A percentile compares a stretch with the other conserved stretches of the same genome.
phyloP scores from a whole-genome alignment of 2,113 vertebrate genomes.

The Pao palembangensis region DNA sequence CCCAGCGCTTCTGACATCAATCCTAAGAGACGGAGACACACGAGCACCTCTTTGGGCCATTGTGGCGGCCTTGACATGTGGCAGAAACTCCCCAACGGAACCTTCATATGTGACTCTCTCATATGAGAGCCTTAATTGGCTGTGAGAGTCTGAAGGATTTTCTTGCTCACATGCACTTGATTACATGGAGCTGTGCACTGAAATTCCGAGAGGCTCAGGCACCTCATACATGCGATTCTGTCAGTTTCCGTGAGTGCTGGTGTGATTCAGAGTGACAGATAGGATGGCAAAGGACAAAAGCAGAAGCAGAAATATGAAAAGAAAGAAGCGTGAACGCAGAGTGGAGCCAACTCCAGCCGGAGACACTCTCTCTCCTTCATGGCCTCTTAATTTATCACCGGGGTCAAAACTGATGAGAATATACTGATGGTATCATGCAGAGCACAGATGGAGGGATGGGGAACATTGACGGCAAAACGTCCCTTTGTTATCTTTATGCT shows the following conservation, averaged over 20 bases:
- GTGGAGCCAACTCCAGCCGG: not conserved
- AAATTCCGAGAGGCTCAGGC: slow-evolving; percentile 24
- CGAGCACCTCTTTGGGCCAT: not conserved
- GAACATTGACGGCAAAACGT: not conserved
- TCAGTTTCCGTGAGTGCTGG: slow-evolving; percentile 33
- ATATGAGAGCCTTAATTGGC: slow-evolving; percentile 12
- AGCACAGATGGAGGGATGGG: not conserved
- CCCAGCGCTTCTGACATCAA: not conserved
- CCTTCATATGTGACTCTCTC: slow-evolving; percentile 9
- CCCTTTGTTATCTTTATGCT: no score
- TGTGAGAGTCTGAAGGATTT: slow-evolving; percentile 19
- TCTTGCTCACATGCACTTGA: slow-evolving; percentile 19
- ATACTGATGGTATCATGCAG: not conserved
- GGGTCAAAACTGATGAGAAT: not conserved
- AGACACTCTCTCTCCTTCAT: slow-evolving; percentile 1
- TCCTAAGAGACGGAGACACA: not conserved
- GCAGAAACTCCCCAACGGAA: not conserved
- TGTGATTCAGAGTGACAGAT: slow-evolving; percentile 55
- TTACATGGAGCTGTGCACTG: slow-evolving; percentile 3
- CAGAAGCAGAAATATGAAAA: slow-evolving; percentile 12
- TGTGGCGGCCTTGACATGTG: not conserved
- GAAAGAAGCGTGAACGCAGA: slow-evolving; percentile 12
- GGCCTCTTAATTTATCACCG: not conserved
- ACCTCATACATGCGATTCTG: slow-evolving; percentile 54
- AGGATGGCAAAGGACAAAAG: slow-evolving; percentile 20